Evolutionary conservation across 2,113 vertebrate species (phyloP).

Genomic region (Urocitellus parryii): DNA sequence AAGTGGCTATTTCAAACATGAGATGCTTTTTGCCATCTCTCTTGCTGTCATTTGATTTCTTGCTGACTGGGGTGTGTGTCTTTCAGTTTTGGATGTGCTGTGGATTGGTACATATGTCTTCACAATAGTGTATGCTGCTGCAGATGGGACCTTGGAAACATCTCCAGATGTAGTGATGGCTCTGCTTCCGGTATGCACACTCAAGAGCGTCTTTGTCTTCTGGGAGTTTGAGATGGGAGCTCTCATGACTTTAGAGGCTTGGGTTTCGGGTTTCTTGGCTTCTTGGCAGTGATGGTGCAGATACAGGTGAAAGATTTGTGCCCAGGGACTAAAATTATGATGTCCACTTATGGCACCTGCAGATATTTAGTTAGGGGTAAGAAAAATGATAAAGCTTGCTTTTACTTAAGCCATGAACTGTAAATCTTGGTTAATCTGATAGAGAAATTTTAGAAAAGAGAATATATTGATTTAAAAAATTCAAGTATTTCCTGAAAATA

Average conservation of each 20-base stretch:
- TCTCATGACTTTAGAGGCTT: rapidly evolving
- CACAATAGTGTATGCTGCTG: slow-evolving; percentile 93
- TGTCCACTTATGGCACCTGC: background rate
- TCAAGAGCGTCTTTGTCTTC: rapidly evolving
- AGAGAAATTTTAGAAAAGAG: slow-evolving; percentile 11
- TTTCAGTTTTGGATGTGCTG: slow-evolving; percentile 94
- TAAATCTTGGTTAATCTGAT: background rate
- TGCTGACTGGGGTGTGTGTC: background rate
- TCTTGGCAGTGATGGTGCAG: background rate
- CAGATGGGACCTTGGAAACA: slow-evolving; percentile 94
- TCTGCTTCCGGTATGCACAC: slow-evolving; percentile 92
- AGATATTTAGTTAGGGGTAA: background rate
- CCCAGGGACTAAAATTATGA: background rate
- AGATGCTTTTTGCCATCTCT: background rate
- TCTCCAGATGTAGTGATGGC: slow-evolving; percentile 96
- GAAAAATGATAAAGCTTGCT: background rate
- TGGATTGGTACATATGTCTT: slow-evolving; percentile 97
- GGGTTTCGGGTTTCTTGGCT: background rate
- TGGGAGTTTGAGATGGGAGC: background rate
- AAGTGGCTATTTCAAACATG: background rate
- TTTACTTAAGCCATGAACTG: background rate
- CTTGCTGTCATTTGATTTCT: slow-evolving; percentile 6
- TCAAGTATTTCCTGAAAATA: background rate
- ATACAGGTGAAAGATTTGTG: background rate
- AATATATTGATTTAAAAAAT: background rate